Percentiles rank a stretch among this genome's conserved stretches.
Evolutionary conservation across 2,888 invertebrate species (phyloP).

Genomic region (Dione vanillae): DNA sequence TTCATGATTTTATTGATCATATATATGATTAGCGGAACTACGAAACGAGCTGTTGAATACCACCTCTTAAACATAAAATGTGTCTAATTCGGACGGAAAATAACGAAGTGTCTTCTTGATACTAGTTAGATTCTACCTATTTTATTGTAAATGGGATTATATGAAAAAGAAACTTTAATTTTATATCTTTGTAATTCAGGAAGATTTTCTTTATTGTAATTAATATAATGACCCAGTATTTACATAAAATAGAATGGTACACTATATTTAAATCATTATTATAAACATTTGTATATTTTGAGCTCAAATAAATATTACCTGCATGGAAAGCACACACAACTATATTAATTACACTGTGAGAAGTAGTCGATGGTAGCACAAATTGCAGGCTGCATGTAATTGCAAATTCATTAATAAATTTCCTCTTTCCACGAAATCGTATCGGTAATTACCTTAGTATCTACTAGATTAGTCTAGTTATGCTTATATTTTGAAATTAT

Average conservation of each 20-base stretch:
- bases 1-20: no score
- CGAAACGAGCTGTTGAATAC: no score
- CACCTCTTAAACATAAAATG: no score
- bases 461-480: no score
- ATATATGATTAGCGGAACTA: no score
- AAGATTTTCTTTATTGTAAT: neutral
- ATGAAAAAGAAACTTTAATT: neutral
- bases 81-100: no score
- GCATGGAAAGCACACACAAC: neutral
- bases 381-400: slow-evolving; percentile 9
- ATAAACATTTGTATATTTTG: neutral
- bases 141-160: no score
- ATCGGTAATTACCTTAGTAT: neutral
- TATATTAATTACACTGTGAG: slow-evolving; percentile 8
- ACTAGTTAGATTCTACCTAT: no score
- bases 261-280: neutral
- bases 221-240: no score
- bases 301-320: neutral
- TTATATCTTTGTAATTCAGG: neutral
- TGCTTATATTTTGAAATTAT: no score
- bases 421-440: neutral
- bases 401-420: slow-evolving; percentile 16
- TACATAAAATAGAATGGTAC: no score
- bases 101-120: no score
- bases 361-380: neutral